Base-by-base conservation (phyloP, 2,888 invertebrate genomes). In the Netelia fuscicornis region DNA sequence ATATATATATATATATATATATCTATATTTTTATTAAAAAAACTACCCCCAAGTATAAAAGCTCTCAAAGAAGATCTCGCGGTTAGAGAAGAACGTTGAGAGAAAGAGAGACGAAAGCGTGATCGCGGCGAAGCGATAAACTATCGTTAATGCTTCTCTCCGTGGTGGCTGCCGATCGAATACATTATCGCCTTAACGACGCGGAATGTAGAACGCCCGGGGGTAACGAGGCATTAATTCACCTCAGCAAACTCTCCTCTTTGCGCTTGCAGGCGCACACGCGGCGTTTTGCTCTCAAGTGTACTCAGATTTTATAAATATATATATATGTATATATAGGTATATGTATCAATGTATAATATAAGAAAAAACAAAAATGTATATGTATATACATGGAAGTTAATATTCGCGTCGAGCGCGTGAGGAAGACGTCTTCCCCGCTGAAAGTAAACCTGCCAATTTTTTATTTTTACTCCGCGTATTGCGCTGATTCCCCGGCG, bases 151-250 rank as follows among this genome's bases (percentile, higher is more conserved):
- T 90, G 87, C 86, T 88, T 76, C 68, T 52, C 20, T 20, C 58
- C 80, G 78, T 71, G 64, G 30, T 72, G 72, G 71, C 86, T 88
- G 87, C 87, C 87, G 88, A 89, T 89, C 89, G 88, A 89, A 90
- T 89, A 89, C 86, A 90, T 91, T 90, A 91, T 90, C 89, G 90
- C 88, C 83, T 88, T 87, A 88, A 87, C 88, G 89, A 89, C 90
- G 89, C 83, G 89, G 87, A 87, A 91, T 89, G 88, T 88, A 86
- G 86, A 88, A 85, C 86, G 88, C 87, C 86, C 83, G 81, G 74
- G 83, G 86, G 85, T 87, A 87, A 89, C 86, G 85, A 60, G 80
- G 72, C 87, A 88, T 88, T 89, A 88, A 86, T 89, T 87, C 86
- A 86, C 85, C 81, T 82, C 79, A 85, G 77, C 84, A 86, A 88